These are phyloP conservation scores for Trochalopteron elliotii DNA, from an alignment of 2,113 vertebrate species.

Conservation along the genomic window DNA sequence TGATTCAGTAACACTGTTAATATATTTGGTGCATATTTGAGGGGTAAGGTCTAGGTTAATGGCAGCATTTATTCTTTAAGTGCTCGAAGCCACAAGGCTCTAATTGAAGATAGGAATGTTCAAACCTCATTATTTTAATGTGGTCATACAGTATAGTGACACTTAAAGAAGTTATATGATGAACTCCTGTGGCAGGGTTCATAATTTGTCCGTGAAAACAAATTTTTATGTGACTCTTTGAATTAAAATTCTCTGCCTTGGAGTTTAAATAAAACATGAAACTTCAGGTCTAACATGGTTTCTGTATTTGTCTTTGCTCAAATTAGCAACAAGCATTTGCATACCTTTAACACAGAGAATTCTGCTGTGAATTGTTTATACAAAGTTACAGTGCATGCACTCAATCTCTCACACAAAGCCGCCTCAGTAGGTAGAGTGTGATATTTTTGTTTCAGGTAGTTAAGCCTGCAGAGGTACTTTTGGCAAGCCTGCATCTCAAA, in stretches of 20 bases:
- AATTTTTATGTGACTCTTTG: neutral
- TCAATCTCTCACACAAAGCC: neutral
- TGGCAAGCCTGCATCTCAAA: neutral
- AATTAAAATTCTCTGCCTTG: constrained; percentile 6
- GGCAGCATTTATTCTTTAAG: constrained; percentile 46
- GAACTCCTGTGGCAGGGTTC: neutral
- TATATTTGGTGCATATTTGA: constrained; percentile 7
- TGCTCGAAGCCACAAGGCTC: constrained; percentile 18
- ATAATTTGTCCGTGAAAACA: neutral
- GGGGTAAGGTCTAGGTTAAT: constrained; percentile 49
- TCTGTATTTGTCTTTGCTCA: neutral
- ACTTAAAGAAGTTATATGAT: neutral
- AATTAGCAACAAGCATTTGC: neutral
- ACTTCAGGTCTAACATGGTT: neutral
- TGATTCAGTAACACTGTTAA: constrained; percentile 1
- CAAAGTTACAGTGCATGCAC: neutral
- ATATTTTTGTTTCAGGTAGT: neutral
- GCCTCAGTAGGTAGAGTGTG: neutral
- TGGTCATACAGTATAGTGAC: neutral
- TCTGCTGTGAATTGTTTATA: neutral
- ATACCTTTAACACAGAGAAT: neutral
- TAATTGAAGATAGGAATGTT: constrained; percentile 35
- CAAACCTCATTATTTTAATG: constrained; percentile 41
- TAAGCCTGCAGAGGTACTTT: neutral
- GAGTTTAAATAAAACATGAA: constrained; percentile 1